phyloP scores from a whole-genome alignment of 2,797 vertebrate genomes.

The Phoxinus dragarum region DNA sequence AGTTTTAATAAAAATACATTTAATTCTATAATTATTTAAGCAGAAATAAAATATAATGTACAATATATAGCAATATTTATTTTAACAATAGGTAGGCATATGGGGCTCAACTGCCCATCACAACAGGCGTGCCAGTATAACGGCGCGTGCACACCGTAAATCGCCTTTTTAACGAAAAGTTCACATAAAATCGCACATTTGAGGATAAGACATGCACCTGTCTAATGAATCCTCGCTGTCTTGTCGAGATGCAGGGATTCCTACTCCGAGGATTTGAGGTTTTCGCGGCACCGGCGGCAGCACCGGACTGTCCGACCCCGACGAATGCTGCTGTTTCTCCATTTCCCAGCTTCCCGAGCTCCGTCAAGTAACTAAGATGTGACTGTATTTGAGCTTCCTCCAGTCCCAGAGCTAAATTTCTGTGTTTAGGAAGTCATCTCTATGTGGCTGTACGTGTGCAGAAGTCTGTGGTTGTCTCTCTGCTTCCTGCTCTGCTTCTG shows the following conservation, averaged over 20 bases:
- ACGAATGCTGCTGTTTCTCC: slow-evolving; percentile 63
- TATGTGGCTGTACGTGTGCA: not conserved
- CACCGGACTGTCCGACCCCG: slow-evolving; percentile 59
- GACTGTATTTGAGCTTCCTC: slow-evolving; percentile 34
- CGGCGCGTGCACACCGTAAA: not conserved
- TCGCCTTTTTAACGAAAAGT: not conserved
- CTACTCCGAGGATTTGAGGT: slow-evolving; percentile 50
- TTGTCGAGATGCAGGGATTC: slow-evolving; percentile 42
- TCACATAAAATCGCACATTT: not conserved
- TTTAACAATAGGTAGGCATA: not conserved
- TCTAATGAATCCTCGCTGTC: slow-evolving; percentile 63
- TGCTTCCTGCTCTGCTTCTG: slow-evolving; percentile 58
- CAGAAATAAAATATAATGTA: not conserved
- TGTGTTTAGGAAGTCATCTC: slow-evolving; percentile 53
- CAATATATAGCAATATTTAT: not conserved
- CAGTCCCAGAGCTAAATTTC: slow-evolving; percentile 2
- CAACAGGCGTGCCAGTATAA: not conserved
- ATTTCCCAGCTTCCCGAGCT: slow-evolving; percentile 60
- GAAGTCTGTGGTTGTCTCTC: slow-evolving; percentile 42
- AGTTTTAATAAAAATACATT: not conserved
- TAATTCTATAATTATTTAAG: not conserved
- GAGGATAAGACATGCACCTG: slow-evolving; percentile 55
- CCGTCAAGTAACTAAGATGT: not conserved
- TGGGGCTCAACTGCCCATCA: not conserved
- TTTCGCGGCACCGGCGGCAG: slow-evolving; percentile 59